Percentiles rank a stretch among this genome's conserved stretches.
These are phyloP conservation scores for Lottia scabra DNA, from an alignment of 2,888 invertebrate species.

Conservation along the genomic window DNA sequence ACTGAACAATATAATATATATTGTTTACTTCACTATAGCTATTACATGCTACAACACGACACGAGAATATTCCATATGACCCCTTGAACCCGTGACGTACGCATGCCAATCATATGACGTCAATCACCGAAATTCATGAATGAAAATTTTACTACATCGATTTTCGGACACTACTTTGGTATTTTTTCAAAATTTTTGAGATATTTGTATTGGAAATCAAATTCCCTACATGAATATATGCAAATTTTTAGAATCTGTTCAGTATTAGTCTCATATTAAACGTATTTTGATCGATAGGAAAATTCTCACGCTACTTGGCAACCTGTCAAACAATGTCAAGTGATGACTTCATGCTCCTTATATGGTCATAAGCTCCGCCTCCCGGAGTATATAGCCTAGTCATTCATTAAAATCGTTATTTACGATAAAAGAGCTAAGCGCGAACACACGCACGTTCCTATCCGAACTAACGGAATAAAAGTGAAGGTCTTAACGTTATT, in stretches of 20 bases:
- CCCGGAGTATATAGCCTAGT: neutral
- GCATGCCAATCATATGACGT: neutral
- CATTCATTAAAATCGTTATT: conserved; percentile 1
- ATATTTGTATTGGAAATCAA: too few relatives aligned
- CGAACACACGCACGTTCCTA: neutral
- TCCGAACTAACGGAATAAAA: neutral
- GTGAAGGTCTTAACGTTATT: neutral
- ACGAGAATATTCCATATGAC: conserved; percentile 1
- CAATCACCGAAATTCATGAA: neutral
- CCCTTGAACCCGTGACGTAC: neutral
- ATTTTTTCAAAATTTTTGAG: too few relatives aligned
- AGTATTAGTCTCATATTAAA: too few relatives aligned
- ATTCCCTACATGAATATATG: too few relatives aligned
- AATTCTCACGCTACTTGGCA: neutral
- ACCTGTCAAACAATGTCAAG: neutral
- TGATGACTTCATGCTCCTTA: conserved; percentile 2
- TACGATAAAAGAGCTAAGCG: neutral
- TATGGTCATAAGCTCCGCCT: neutral
- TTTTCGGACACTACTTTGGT: too few relatives aligned
- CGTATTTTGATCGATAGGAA: too few relatives aligned
- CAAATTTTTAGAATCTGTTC: too few relatives aligned
- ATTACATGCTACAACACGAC: neutral
- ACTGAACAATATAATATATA: neutral
- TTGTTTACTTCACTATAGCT: neutral
- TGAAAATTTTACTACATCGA: neutral